phyloP scores from a whole-genome alignment of 2,888 invertebrate species.

The Chironomus riparius region DNA sequence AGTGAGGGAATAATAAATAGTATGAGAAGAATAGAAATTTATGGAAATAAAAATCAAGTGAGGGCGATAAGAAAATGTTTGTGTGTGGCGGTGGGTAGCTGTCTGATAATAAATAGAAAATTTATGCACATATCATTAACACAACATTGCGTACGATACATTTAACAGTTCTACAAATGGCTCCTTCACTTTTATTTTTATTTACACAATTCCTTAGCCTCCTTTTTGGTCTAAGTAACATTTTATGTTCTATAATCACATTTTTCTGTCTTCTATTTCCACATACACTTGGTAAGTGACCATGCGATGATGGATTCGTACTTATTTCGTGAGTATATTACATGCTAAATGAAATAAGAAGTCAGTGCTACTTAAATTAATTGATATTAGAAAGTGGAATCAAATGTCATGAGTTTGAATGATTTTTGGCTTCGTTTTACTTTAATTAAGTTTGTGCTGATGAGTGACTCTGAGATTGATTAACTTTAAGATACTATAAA shows the following conservation, averaged over 20 bases:
- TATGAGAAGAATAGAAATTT: conserved; percentile 3
- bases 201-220: conserved; percentile 1
- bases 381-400: conserved; percentile 5
- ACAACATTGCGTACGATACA: conserved; percentile 11
- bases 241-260: conserved; percentile 21
- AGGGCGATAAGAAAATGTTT: conserved; percentile 15
- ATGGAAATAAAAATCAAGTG: conserved; percentile 16
- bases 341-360: not conserved
- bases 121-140: conserved; percentile 26
- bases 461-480: too few relatives aligned
- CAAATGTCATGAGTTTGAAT: not conserved
- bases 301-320: not conserved
- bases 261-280: not conserved
- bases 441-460: too few relatives aligned
- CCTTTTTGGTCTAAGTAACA: conserved; percentile 10
- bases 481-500: too few relatives aligned
- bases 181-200: conserved; percentile 10
- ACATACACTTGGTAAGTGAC: not conserved
- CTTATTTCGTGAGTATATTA: not conserved
- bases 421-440: not conserved
- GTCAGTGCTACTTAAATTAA: not conserved
- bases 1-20: not conserved
- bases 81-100: not conserved
- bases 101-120: conserved; percentile 24
- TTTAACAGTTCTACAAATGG: not conserved